Evolutionary conservation across 2,888 invertebrate species (phyloP).

Genomic region (Sphaeridia pumilis): DNA sequence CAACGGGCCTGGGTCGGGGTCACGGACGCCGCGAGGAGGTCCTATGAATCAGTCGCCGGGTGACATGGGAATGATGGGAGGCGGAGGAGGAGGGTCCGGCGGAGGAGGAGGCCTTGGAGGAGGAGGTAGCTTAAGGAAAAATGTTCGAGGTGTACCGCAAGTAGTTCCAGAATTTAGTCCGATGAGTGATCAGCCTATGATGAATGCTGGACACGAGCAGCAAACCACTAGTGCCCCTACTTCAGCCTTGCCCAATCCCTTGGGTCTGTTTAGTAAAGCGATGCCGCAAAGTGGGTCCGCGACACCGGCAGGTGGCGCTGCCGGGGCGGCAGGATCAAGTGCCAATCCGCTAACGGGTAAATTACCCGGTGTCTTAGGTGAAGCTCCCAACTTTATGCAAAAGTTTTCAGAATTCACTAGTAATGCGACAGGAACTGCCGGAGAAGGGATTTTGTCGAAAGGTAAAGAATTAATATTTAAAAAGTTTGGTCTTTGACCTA

Average conservation of each 20-base stretch:
- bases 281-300: slow-evolving; percentile 10
- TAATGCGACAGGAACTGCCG: slow-evolving; percentile 47
- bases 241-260: slow-evolving; percentile 11
- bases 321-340: slow-evolving; percentile 26
- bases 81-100: background rate
- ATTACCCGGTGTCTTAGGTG: slow-evolving; percentile 31
- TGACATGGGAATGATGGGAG: background rate
- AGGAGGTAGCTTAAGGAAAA: slow-evolving; percentile 27
- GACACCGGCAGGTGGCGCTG: slow-evolving; percentile 5
- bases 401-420: slow-evolving; percentile 73
- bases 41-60: background rate
- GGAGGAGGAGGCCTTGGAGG: slow-evolving; percentile 3
- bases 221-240: background rate
- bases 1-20: slow-evolving; percentile 1
- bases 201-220: slow-evolving; percentile 16
- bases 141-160: slow-evolving; percentile 46
- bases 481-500: slow-evolving; percentile 50
- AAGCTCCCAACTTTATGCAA: slow-evolving; percentile 66
- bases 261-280: slow-evolving; percentile 12
- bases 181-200: slow-evolving; percentile 24
- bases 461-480: slow-evolving; percentile 89
- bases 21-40: slow-evolving; percentile 4
- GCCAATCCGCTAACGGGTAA: slow-evolving; percentile 34
- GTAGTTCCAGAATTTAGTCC: slow-evolving; percentile 42
- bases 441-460: slow-evolving; percentile 80